phyloP scores from a whole-genome alignment of 37 sponge, comb jelly and placozoan species.

The Spongilla lacustris region DNA sequence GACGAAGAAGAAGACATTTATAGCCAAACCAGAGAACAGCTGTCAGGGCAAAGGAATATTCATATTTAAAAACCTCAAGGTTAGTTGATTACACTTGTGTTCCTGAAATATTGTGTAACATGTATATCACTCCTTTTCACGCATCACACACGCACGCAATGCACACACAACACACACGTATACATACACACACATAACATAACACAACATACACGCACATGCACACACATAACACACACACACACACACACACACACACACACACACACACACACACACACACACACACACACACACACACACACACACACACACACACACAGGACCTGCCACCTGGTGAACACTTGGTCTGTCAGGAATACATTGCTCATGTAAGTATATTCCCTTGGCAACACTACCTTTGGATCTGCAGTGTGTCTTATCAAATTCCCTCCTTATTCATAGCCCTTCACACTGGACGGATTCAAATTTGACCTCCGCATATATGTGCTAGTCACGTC shows the following conservation, averaged over 20 bases:
- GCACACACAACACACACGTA: not conserved
- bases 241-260: not conserved
- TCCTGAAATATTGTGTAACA: not conserved
- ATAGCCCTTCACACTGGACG: slow-evolving; percentile 94
- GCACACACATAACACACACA: not conserved
- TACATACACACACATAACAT: not conserved
- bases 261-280: not conserved
- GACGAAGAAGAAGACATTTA: slow-evolving; percentile 83
- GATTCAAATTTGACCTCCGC: slow-evolving; percentile 96
- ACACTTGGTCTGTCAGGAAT: slow-evolving; percentile 92
- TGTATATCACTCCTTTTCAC: too few species aligned
- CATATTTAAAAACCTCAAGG: slow-evolving; percentile 86
- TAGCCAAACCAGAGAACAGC: slow-evolving; percentile 94
- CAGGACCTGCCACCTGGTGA: slow-evolving; percentile 89
- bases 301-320: slow-evolving; percentile 2
- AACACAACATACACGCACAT: not conserved
- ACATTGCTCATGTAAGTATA: slow-evolving; percentile 81
- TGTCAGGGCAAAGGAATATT: slow-evolving; percentile 97
- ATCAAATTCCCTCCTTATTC: not conserved
- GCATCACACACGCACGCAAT: too few species aligned
- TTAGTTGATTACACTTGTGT: not conserved
- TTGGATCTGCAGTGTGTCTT: not conserved
- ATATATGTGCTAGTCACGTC: slow-evolving; percentile 96
- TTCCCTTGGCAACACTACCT: not conserved
- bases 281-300: not conserved